Conservation (phyloP, 2,797 vertebrate species). For the Peromyscus aztecus region DNA sequence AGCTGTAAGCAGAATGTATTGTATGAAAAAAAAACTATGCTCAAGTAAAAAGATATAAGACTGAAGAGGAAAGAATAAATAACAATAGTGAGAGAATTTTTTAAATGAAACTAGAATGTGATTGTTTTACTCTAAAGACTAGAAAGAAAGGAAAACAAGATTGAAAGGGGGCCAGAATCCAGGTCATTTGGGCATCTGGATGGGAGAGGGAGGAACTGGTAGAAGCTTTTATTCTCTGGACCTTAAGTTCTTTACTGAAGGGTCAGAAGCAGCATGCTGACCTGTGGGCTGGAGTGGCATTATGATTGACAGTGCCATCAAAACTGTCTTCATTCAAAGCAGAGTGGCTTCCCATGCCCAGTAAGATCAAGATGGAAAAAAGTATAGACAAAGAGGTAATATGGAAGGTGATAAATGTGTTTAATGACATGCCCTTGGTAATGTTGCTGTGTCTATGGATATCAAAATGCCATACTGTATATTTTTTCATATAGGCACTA, state of each 20-base stretch:
- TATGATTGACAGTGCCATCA: neutral
- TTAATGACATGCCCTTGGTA: neutral
- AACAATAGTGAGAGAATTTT: neutral
- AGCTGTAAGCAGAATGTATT: neutral
- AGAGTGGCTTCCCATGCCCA: neutral
- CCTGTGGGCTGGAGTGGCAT: neutral
- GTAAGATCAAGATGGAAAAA: neutral
- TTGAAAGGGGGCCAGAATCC: neutral
- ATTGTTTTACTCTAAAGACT: neutral
- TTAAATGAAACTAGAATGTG: neutral
- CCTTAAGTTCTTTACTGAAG: neutral
- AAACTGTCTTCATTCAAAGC: neutral
- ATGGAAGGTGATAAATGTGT: neutral
- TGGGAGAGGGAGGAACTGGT: neutral
- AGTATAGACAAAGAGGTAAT: neutral
- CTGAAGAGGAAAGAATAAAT: neutral
- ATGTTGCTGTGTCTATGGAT: neutral
- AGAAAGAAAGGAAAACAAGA: conserved; percentile 30
- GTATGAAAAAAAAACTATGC: neutral
- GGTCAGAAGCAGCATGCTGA: neutral
- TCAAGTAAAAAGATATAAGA: neutral
- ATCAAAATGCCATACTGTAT: neutral
- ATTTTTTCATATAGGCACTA: neutral
- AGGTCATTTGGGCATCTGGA: neutral
- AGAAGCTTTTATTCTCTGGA: neutral